Evolutionary conservation across 1,140 invertebrate species (phyloP).

Genomic region (Hetaerina americana): DNA sequence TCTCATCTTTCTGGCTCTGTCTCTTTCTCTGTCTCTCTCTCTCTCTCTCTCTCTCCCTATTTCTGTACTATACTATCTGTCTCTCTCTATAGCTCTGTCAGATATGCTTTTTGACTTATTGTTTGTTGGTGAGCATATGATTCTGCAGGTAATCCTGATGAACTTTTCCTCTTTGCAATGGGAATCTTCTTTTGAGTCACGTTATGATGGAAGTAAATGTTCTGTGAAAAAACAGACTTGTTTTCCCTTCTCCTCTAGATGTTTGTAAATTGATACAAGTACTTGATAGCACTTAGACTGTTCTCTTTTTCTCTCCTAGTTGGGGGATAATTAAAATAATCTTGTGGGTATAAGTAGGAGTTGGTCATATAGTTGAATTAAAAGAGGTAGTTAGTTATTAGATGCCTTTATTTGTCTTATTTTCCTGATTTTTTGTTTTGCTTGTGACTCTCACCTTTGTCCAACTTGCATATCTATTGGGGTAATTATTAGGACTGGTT

Average conservation of each 20-base stretch:
- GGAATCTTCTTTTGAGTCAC: background rate
- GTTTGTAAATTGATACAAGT: background rate
- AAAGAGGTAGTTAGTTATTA: background rate
- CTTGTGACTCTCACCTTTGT: background rate
- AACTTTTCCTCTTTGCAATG: background rate
- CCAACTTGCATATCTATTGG: background rate
- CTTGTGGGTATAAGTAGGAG: background rate
- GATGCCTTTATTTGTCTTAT: background rate
- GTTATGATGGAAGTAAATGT: background rate
- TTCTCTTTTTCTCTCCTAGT: background rate
- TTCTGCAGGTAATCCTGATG: background rate
- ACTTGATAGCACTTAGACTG: background rate
- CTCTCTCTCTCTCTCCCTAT: background rate
- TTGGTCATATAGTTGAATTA: background rate
- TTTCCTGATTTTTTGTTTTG: background rate
- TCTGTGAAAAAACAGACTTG: background rate
- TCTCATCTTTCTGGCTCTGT: background rate
- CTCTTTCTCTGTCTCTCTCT: background rate
- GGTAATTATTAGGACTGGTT: background rate
- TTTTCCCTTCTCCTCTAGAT: background rate
- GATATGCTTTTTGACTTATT: background rate
- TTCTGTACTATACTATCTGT: background rate
- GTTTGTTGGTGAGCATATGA: background rate
- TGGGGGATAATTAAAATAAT: background rate
- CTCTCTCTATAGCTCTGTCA: background rate